phyloP scores from a whole-genome alignment of 2,888 invertebrate species.

The Morpho deidamia region DNA sequence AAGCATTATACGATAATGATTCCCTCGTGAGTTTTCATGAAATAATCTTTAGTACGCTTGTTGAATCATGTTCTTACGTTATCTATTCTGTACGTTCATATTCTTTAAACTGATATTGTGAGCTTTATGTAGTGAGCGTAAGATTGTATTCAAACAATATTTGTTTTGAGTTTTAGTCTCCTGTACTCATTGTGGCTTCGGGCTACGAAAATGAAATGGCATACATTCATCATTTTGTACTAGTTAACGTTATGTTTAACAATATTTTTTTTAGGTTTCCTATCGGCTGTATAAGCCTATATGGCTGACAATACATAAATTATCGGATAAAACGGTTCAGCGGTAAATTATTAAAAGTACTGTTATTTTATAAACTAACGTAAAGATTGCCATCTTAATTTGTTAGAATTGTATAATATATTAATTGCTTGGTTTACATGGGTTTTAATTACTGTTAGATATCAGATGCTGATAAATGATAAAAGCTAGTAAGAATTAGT shows the following conservation, averaged over 20 bases:
- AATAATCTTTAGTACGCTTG: slow-evolving; percentile 40
- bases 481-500: too few species aligned
- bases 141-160: slow-evolving; percentile 7
- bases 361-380: too few species aligned
- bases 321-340: too few species aligned
- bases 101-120: neutral
- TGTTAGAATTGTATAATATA: too few species aligned
- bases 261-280: slow-evolving; percentile 8
- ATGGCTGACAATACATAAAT: too few species aligned
- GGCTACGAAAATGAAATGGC: slow-evolving; percentile 35
- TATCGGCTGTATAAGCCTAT: too few species aligned
- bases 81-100: slow-evolving; percentile 17
- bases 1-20: slow-evolving; percentile 50
- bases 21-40: slow-evolving; percentile 54
- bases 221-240: slow-evolving; percentile 39
- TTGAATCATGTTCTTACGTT: slow-evolving; percentile 24
- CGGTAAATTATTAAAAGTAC: too few species aligned
- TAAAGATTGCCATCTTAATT: too few species aligned
- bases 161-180: neutral
- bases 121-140: slow-evolving; percentile 10
- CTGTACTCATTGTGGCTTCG: slow-evolving; percentile 22
- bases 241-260: slow-evolving; percentile 31
- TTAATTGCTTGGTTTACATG: too few species aligned
- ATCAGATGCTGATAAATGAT: too few species aligned
- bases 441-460: too few species aligned